Evolutionary conservation across 2,888 invertebrate genomes (phyloP).

Genomic region (Keiferia lycopersicella): DNA sequence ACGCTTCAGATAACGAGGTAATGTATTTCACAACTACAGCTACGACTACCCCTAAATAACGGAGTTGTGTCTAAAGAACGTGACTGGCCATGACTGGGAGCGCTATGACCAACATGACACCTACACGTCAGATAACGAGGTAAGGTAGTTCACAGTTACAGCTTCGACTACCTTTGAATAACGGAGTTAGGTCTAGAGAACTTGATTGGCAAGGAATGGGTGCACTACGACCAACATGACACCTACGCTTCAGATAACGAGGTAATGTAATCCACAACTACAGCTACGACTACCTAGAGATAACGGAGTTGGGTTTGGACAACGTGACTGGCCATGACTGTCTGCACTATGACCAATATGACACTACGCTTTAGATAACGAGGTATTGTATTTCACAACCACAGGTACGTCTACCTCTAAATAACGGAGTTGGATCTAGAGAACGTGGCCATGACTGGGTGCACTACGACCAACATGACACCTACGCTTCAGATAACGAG

Average conservation of each 20-base stretch:
- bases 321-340: constrained; percentile 60
- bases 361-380: constrained; percentile 61
- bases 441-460: constrained; percentile 58
- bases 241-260: constrained; percentile 62
- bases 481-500: background rate
- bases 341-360: constrained; percentile 56
- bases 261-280: constrained; percentile 40
- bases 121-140: background rate
- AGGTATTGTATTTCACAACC: constrained; percentile 48
- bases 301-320: constrained; percentile 74
- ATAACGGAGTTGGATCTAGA: constrained; percentile 76
- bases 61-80: constrained; percentile 67
- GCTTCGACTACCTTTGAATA: constrained; percentile 88
- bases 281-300: constrained; percentile 59
- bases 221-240: constrained; percentile 56
- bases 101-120: constrained; percentile 53
- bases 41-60: constrained; percentile 73
- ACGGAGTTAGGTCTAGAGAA: constrained; percentile 70
- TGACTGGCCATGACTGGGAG: constrained; percentile 57
- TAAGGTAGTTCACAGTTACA: constrained; percentile 82
- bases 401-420: constrained; percentile 53
- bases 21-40: background rate
- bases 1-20: constrained; percentile 67
- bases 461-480: constrained; percentile 53
- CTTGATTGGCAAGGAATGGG: constrained; percentile 57